phyloP scores from a whole-genome alignment of 2,113 vertebrate species.

The Oncorhynchus gorbuscha region DNA sequence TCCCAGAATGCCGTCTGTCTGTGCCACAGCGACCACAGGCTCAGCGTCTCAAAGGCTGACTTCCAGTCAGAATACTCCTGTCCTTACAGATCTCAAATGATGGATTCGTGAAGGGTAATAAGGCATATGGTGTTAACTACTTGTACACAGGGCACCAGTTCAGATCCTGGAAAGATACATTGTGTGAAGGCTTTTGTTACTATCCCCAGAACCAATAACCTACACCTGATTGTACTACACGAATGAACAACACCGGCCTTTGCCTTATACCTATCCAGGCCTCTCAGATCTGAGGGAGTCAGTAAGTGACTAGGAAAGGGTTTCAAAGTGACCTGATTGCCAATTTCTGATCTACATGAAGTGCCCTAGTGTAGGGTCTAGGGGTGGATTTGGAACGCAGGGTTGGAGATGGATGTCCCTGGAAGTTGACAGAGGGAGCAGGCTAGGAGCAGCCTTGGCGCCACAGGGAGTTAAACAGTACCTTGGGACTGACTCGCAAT shows the following conservation, averaged over 20 bases:
- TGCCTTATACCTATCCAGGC: no score
- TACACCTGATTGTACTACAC: no score
- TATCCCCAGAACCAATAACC: no score
- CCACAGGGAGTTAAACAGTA: conserved; percentile 1
- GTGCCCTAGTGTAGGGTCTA: neutral
- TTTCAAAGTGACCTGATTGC: no score
- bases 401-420: neutral
- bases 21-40: neutral
- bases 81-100: neutral
- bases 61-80: neutral
- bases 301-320: no score
- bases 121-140: neutral
- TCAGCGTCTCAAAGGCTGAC: neutral
- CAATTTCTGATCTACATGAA: no score
- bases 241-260: no score
- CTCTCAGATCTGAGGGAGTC: no score
- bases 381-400: neutral
- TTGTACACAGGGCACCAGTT: neutral
- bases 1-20: neutral
- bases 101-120: neutral
- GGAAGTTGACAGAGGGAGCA: neutral
- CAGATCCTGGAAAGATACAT: neutral
- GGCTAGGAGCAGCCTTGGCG: neutral
- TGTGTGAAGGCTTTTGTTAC: neutral
- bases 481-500: neutral